Conservation (phyloP, 2,888 invertebrate species). For the Eurois occulta region DNA sequence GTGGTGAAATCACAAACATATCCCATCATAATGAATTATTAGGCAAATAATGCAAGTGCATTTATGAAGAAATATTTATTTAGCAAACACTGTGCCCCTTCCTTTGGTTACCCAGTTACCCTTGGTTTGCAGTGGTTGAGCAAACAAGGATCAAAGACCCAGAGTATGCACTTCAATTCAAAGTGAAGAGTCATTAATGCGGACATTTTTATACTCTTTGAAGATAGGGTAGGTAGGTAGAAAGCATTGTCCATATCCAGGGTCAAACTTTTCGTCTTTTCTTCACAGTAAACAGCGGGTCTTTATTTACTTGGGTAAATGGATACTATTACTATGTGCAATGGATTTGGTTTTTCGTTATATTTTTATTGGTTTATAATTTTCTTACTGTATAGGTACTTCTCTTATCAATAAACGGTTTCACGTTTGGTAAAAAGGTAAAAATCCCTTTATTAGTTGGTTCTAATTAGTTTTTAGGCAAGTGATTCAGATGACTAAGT, state of each 20-base stretch:
- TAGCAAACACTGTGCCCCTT: constrained; percentile 79
- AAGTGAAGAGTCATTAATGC: constrained; percentile 70
- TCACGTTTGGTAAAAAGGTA: not conserved
- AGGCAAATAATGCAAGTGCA: constrained; percentile 81
- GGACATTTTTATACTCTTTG: constrained; percentile 64
- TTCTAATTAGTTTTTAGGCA: not conserved
- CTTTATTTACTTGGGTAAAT: not conserved
- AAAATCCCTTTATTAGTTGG: not conserved
- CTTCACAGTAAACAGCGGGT: not conserved
- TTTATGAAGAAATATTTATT: constrained; percentile 87
- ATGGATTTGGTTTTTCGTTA: not conserved
- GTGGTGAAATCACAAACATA: constrained; percentile 56
- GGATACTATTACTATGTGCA: not conserved
- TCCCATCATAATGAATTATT: constrained; percentile 81
- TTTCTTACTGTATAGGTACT: not conserved
- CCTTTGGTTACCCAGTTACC: constrained; percentile 65
- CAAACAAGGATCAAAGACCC: constrained; percentile 86
- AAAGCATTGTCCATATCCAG: not conserved
- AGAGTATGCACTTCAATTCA: constrained; percentile 62
- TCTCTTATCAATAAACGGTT: not conserved
- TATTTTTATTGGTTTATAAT: not conserved
- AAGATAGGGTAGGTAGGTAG: constrained; percentile 1
- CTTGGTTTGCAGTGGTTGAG: constrained; percentile 77
- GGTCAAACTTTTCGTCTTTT: not conserved
- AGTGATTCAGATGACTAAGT: not conserved